Conservation (phyloP, 2,888 invertebrate genomes). For the Callyntrura sp. region DNA sequence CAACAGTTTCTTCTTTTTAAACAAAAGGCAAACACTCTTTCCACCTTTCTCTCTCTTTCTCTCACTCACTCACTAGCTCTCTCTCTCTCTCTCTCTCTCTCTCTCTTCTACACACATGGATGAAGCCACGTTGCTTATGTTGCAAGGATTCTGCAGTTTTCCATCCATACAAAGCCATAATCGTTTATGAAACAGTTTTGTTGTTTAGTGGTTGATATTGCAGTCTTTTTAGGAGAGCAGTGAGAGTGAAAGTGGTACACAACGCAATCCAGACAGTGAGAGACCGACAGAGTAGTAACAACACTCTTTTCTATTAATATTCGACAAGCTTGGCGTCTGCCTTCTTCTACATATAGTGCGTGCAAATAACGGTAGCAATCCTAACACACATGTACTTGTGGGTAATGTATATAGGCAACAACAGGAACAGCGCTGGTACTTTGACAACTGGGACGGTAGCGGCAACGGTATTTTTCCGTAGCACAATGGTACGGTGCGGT, state of each 20-base stretch:
- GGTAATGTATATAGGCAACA: background rate
- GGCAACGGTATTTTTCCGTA: background rate
- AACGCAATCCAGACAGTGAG: background rate
- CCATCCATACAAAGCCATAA: conserved; percentile 67
- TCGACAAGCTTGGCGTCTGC: background rate
- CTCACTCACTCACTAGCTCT: no score
- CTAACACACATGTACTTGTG: background rate
- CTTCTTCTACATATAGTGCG: conserved; percentile 24
- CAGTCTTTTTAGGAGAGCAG: background rate
- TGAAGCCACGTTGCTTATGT: conserved; percentile 11
- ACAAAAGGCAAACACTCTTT: background rate
- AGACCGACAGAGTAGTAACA: no score
- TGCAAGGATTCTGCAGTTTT: conserved; percentile 36
- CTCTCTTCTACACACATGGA: background rate
- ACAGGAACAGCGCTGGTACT: background rate
- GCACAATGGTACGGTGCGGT: background rate
- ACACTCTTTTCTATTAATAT: conserved; percentile 53
- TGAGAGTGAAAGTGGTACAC: background rate
- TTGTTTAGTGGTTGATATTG: conserved; percentile 69
- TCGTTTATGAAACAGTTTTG: conserved; percentile 72
- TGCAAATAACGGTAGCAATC: background rate
- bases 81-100: background rate
- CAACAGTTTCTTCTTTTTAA: background rate
- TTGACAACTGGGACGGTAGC: background rate
- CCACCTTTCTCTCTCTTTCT: background rate